phyloP scores from a whole-genome alignment of 92 coral and sea anemone genomes.

The Bergia puertoricense region DNA sequence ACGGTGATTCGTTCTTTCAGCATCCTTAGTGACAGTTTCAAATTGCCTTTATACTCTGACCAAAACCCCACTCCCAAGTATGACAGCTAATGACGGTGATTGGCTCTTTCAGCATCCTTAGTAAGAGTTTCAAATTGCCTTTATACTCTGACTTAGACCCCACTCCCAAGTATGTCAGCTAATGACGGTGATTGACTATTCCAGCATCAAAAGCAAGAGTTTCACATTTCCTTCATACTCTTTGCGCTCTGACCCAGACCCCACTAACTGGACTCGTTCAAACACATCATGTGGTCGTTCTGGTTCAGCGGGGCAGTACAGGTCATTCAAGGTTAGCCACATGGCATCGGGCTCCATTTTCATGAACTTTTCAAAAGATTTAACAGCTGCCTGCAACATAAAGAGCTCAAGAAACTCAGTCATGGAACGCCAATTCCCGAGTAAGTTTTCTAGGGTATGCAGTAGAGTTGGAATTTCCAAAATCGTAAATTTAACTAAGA shows the following conservation, averaged over 20 bases:
- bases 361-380: slow-evolving; percentile 63
- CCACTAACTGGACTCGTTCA: slow-evolving; percentile 57
- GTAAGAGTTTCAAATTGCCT: slow-evolving; percentile 65
- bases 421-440: background rate
- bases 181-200: background rate
- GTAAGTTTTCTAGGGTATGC: background rate
- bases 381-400: slow-evolving; percentile 69
- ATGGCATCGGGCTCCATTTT: slow-evolving; percentile 86
- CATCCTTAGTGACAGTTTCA: slow-evolving; percentile 46
- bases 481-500: background rate
- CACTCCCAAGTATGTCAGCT: background rate
- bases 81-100: background rate
- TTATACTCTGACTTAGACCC: slow-evolving; percentile 63
- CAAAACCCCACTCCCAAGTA: background rate
- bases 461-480: background rate
- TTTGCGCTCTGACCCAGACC: slow-evolving; percentile 64
- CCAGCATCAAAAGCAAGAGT: slow-evolving; percentile 42
- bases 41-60: slow-evolving; percentile 22
- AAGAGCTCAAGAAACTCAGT: background rate
- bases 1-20: background rate
- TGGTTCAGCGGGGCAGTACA: slow-evolving; percentile 71
- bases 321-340: slow-evolving; percentile 86
- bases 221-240: slow-evolving; percentile 77
- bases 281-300: slow-evolving; percentile 69
- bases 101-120: slow-evolving; percentile 23